These are phyloP conservation scores for Stichopus horrens DNA, from an alignment of 53 echinoderm and acorn worm species.

Conservation along the genomic window DNA sequence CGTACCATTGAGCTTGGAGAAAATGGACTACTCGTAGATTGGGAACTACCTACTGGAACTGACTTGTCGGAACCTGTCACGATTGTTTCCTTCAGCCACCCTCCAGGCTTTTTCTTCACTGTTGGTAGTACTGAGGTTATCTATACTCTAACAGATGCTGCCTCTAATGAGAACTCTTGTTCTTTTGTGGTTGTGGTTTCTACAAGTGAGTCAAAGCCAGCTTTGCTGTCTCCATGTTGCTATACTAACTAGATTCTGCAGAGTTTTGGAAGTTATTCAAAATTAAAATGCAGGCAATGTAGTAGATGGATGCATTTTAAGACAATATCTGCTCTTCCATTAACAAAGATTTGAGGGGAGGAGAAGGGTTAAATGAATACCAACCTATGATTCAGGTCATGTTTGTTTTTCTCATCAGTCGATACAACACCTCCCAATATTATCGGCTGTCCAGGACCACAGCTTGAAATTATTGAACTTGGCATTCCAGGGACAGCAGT, in stretches of 20 bases:
- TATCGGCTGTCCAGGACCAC: conserved; percentile 26
- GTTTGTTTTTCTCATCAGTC: conserved; percentile 26
- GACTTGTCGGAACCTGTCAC: conserved; percentile 35
- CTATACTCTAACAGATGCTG: conserved; percentile 38
- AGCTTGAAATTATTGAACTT: conserved; percentile 3
- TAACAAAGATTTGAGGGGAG: background rate
- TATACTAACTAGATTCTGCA: too few species aligned
- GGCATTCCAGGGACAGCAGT: conserved; percentile 25
- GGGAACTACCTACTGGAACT: conserved; percentile 33
- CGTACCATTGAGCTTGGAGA: conserved; percentile 46
- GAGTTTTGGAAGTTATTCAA: too few species aligned
- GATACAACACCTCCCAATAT: conserved; percentile 51
- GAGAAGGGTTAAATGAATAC: background rate
- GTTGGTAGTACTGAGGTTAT: conserved; percentile 1
- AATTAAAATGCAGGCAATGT: too few species aligned
- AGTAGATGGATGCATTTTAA: too few species aligned
- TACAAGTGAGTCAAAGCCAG: conserved; percentile 8
- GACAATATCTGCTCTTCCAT: background rate
- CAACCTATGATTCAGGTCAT: background rate
- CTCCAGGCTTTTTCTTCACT: background rate
- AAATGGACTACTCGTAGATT: conserved; percentile 33
- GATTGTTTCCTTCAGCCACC: background rate
- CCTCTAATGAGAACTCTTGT: conserved; percentile 40
- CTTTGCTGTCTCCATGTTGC: too few species aligned
- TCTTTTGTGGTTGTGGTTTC: conserved; percentile 18